These are phyloP conservation scores for Clarias macrocephalus DNA, from an alignment of 2,113 vertebrate genomes.

Conservation along the genomic window DNA sequence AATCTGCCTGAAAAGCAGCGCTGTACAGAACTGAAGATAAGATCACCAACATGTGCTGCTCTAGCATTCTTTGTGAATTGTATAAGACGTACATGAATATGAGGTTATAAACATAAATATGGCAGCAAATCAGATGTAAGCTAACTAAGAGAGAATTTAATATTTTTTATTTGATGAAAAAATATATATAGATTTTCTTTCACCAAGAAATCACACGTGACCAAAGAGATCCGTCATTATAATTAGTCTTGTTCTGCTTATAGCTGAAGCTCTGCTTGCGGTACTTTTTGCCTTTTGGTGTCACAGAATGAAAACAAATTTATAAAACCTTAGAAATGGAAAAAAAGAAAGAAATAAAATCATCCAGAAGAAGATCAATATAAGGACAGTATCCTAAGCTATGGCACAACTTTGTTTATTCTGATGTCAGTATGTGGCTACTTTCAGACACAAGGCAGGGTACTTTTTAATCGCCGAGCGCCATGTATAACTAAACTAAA, in stretches of 20 bases:
- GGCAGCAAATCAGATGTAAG: neutral
- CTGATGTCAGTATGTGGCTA: neutral
- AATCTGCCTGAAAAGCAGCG: constrained; percentile 11
- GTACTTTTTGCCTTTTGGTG: neutral
- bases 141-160: neutral
- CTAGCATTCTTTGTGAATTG: neutral
- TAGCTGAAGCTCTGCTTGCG: neutral
- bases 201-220: neutral
- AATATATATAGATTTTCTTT: neutral
- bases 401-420: neutral
- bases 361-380: neutral
- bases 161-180: no score
- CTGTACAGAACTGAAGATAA: neutral
- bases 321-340: neutral
- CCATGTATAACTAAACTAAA: neutral
- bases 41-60: neutral
- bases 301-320: neutral
- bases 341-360: neutral
- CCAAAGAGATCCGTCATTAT: neutral
- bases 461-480: neutral
- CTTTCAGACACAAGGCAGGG: neutral
- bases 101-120: no score
- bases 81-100: neutral
- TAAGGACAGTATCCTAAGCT: neutral
- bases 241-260: neutral